phyloP scores from a whole-genome alignment of 2,888 invertebrate genomes.

The Pseudoips prasinana region DNA sequence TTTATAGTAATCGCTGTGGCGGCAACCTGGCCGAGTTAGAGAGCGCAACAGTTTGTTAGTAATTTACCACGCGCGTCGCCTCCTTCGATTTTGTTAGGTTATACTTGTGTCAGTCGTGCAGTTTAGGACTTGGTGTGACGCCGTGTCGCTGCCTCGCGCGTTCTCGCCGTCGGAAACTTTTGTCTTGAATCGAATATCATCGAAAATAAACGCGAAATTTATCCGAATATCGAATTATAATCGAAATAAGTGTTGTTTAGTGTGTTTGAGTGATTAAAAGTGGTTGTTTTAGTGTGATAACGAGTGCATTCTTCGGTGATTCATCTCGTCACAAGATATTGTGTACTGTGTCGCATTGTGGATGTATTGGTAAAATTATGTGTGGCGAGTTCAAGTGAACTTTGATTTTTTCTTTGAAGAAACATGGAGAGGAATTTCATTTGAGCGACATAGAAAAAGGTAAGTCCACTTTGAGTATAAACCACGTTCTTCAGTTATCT shows the following conservation, averaged over 20 bases:
- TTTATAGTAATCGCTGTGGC: conserved; percentile 56
- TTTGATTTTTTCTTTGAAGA: conserved; percentile 39
- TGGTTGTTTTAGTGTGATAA: conserved; percentile 49
- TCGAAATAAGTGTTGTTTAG: conserved; percentile 45
- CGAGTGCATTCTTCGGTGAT: conserved; percentile 75
- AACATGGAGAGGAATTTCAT: conserved; percentile 31
- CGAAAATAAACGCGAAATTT: conserved; percentile 50
- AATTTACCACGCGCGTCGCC: conserved; percentile 46
- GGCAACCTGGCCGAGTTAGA: conserved; percentile 59
- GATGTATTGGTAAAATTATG: conserved; percentile 59
- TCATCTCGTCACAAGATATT: conserved; percentile 75
- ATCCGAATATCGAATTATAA: conserved; percentile 46
- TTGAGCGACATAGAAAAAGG: conserved; percentile 34
- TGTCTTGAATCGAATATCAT: conserved; percentile 53
- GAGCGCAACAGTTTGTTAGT: conserved; percentile 56
- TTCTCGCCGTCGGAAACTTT: conserved; percentile 58
- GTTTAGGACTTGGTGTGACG: conserved; percentile 52
- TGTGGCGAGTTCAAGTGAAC: conserved; percentile 58
- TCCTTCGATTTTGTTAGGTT: conserved; percentile 64
- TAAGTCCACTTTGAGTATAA: conserved; percentile 18
- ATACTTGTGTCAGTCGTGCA: conserved; percentile 61
- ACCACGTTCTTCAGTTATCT: conserved; percentile 10
- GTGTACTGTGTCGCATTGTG: conserved; percentile 57
- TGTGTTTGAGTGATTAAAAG: conserved; percentile 50
- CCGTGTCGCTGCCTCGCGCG: conserved; percentile 51